phyloP scores from a whole-genome alignment of 2,797 vertebrate species.

The Philypnodon macrostomus region DNA sequence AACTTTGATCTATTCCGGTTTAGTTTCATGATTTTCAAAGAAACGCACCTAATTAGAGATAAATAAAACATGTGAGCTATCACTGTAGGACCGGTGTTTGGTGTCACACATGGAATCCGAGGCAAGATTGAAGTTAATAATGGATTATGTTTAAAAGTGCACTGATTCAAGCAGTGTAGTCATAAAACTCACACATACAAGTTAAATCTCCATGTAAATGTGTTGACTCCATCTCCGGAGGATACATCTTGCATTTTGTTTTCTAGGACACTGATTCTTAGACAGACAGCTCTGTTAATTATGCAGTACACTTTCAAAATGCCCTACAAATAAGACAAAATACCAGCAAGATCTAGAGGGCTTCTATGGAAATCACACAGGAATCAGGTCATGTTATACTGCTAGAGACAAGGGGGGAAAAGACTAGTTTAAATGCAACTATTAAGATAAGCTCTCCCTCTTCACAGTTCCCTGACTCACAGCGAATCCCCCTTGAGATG shows the following conservation, averaged over 20 bases:
- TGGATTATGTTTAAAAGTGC: slow-evolving; percentile 40
- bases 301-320: slow-evolving; percentile 41
- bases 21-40: no score
- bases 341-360: slow-evolving; percentile 66
- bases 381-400: slow-evolving; percentile 68
- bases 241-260: slow-evolving; percentile 10
- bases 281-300: slow-evolving; percentile 34
- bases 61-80: slow-evolving; percentile 81
- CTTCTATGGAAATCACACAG: slow-evolving; percentile 50
- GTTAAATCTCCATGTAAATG: slow-evolving; percentile 1
- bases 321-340: slow-evolving; percentile 65
- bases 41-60: slow-evolving; percentile 82
- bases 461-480: slow-evolving; percentile 55
- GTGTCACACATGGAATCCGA: slow-evolving; percentile 63
- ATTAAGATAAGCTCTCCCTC: slow-evolving; percentile 33
- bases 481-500: slow-evolving; percentile 57
- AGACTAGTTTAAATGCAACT: slow-evolving; percentile 50
- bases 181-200: neutral
- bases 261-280: slow-evolving; percentile 13
- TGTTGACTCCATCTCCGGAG: slow-evolving; percentile 16
- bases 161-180: slow-evolving; percentile 24
- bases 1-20: slow-evolving; percentile 73
- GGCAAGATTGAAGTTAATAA: slow-evolving; percentile 67
- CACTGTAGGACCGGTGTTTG: slow-evolving; percentile 70
- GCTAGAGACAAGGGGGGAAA: slow-evolving; percentile 21